phyloP scores from a whole-genome alignment of 2,888 invertebrate genomes.

The Eupelmus urozonus region DNA sequence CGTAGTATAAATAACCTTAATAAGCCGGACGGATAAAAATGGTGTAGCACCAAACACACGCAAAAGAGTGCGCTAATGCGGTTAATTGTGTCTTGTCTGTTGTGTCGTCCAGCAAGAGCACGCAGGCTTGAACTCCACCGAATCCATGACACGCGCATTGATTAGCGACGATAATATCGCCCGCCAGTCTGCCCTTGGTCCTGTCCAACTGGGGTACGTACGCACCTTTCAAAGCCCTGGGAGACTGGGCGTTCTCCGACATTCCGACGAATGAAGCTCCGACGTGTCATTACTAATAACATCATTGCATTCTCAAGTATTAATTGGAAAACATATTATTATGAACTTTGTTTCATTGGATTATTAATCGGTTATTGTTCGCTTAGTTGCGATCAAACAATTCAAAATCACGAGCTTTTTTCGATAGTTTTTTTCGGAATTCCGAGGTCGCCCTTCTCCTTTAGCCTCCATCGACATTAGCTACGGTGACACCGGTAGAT shows the following conservation, averaged over 20 bases:
- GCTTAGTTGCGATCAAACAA: too few species aligned
- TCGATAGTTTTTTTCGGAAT: too few species aligned
- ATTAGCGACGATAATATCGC: slow-evolving; percentile 93
- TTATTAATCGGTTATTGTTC: too few species aligned
- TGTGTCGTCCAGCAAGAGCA: slow-evolving; percentile 86
- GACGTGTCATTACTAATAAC: too few species aligned
- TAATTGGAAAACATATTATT: too few species aligned
- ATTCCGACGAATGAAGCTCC: too few species aligned
- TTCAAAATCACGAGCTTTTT: too few species aligned
- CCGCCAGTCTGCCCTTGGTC: slow-evolving; percentile 91
- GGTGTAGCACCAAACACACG: not conserved
- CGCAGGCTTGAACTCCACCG: slow-evolving; percentile 93
- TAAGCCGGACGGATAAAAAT: not conserved
- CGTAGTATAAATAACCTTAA: not conserved
- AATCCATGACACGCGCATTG: slow-evolving; percentile 96
- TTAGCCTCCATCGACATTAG: not conserved
- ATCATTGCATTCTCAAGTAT: too few species aligned
- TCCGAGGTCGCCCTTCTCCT: too few species aligned
- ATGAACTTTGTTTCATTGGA: too few species aligned
- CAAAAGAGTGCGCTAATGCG: slow-evolving; percentile 76
- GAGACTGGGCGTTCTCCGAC: not conserved
- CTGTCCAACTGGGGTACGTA: slow-evolving; percentile 97
- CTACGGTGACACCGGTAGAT: slow-evolving; percentile 24
- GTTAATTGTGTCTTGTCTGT: slow-evolving; percentile 73
- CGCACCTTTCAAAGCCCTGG: slow-evolving; percentile 68